These are phyloP conservation scores for Rapana venosa DNA, from an alignment of 2,888 invertebrate species.

Conservation along the genomic window DNA sequence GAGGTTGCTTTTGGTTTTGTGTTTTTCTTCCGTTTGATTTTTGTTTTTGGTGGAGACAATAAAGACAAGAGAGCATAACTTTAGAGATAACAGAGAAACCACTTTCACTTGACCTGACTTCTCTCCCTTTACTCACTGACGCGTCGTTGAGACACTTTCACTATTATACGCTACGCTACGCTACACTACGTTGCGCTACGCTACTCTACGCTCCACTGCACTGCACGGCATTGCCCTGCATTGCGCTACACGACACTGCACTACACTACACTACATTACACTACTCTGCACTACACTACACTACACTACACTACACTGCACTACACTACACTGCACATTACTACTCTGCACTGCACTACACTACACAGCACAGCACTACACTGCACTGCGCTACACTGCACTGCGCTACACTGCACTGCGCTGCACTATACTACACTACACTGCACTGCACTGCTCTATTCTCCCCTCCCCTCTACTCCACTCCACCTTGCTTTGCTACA, in stretches of 20 bases:
- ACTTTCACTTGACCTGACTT: too few species aligned
- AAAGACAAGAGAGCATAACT: too few species aligned
- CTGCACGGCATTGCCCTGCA: not conserved
- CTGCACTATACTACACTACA: not conserved
- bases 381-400: not conserved
- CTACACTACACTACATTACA: not conserved
- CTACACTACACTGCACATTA: not conserved
- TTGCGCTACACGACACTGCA: not conserved
- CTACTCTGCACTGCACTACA: not conserved
- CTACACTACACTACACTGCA: not conserved
- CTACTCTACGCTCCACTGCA: conserved; percentile 1
- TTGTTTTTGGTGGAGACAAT: too few species aligned
- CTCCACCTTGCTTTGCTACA: not conserved
- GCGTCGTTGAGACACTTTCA: not conserved
- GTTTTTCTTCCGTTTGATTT: too few species aligned
- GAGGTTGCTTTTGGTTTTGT: too few species aligned
- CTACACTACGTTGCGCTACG: conserved; percentile 16
- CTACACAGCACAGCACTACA: not conserved
- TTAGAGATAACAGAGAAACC: too few species aligned
- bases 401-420: not conserved
- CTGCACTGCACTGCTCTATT: too few species aligned
- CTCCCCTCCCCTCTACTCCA: too few species aligned
- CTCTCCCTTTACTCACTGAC: too few species aligned
- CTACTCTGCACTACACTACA: not conserved
- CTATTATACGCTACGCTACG: not conserved